A percentile compares a stretch with the other conserved stretches of the same genome.
Conservation (phyloP, 2,888 invertebrate species). For the Clitarchus hookeri region DNA sequence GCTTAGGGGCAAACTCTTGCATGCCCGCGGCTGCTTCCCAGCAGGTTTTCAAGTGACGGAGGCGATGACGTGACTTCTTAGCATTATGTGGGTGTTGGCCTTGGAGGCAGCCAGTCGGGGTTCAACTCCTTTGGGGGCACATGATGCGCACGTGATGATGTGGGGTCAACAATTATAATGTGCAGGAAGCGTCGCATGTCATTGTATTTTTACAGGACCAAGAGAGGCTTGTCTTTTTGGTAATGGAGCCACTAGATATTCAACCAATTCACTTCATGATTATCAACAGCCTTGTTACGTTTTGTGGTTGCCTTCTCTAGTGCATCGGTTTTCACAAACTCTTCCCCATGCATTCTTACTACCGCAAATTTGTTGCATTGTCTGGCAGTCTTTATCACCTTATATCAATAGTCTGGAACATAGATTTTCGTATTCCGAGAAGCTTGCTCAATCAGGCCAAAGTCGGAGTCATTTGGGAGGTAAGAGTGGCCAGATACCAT, state of each 20-base stretch:
- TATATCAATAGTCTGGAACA: slow-evolving; percentile 15
- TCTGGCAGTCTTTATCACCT: slow-evolving; percentile 25
- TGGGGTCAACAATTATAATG: no score
- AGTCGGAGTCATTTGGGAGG: not conserved
- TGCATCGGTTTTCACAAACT: not conserved
- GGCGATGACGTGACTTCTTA: no score
- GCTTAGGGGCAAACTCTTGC: no score
- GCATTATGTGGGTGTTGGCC: no score
- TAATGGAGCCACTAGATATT: slow-evolving; percentile 2
- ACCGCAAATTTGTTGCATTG: not conserved
- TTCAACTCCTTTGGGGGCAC: no score
- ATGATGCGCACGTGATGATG: no score
- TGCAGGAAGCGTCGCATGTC: no score
- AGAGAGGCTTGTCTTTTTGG: not conserved
- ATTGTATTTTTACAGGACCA: no score
- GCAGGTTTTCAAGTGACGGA: no score
- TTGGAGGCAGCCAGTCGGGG: no score
- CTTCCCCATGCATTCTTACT: slow-evolving; percentile 11
- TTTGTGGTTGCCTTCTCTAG: slow-evolving; percentile 12
- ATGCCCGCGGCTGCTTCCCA: no score
- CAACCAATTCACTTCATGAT: not conserved
- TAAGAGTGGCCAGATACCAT: slow-evolving; percentile 20
- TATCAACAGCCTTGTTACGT: slow-evolving; percentile 16
- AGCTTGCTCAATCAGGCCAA: not conserved
- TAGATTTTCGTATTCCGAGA: not conserved